These are phyloP conservation scores for Papilio xuthus DNA, from an alignment of 1,140 invertebrate species.

Conservation along the genomic window DNA sequence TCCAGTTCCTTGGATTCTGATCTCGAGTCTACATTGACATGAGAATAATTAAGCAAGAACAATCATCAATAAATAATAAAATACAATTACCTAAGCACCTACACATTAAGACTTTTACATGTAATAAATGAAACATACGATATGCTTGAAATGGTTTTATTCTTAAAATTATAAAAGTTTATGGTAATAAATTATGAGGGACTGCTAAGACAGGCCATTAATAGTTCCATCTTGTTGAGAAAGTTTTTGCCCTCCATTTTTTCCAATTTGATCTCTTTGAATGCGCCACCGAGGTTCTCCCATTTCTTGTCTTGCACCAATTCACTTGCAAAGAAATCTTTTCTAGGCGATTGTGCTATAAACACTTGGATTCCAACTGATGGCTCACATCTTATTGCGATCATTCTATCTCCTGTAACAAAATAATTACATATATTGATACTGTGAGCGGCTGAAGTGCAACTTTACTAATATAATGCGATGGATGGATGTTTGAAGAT, in stretches of 20 bases:
- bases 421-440: too few species aligned
- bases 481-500: too few species aligned
- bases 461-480: too few species aligned
- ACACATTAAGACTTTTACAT: slow-evolving; percentile 75
- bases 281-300: slow-evolving; percentile 94
- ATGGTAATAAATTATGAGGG: slow-evolving; percentile 64
- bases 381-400: slow-evolving; percentile 94
- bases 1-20: slow-evolving; percentile 65
- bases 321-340: slow-evolving; percentile 93
- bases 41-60: slow-evolving; percentile 65
- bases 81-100: slow-evolving; percentile 76
- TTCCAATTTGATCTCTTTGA: slow-evolving; percentile 95
- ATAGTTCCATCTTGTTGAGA: slow-evolving; percentile 97
- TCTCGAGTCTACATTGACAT: slow-evolving; percentile 58
- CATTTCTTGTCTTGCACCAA: slow-evolving; percentile 94
- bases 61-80: slow-evolving; percentile 78
- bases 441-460: too few species aligned
- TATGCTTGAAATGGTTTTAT: slow-evolving; percentile 53
- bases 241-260: slow-evolving; percentile 99
- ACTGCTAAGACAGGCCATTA: slow-evolving; percentile 94
- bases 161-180: slow-evolving; percentile 41
- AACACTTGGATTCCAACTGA: slow-evolving; percentile 83
- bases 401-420: slow-evolving; percentile 86
- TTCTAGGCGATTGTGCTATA: slow-evolving; percentile 91
- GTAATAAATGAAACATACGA: slow-evolving; percentile 71